Conservation (phyloP, 1,140 invertebrate genomes). For the Drosophila parvula region DNA sequence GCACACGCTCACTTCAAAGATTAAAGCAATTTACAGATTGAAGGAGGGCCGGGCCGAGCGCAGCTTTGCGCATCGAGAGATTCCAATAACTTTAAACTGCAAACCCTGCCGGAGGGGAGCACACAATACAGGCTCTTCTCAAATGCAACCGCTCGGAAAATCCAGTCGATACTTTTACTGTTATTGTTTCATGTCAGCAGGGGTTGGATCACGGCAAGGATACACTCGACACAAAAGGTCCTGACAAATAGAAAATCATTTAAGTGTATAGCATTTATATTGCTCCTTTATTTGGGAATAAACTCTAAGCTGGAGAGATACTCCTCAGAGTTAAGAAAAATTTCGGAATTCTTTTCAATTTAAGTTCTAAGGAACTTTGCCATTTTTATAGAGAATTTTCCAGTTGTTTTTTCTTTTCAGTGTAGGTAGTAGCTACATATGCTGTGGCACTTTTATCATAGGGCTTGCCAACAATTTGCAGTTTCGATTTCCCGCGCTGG, state of each 20-base stretch:
- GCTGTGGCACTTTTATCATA: constrained; percentile 61
- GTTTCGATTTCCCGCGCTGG: constrained; percentile 62
- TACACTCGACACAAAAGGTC: neutral
- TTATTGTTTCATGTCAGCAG: constrained; percentile 73
- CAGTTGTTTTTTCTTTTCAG: neutral
- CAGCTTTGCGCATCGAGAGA: constrained; percentile 41
- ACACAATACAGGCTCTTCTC: constrained; percentile 52
- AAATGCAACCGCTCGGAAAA: constrained; percentile 81
- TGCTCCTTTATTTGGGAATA: neutral
- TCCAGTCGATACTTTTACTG: constrained; percentile 82
- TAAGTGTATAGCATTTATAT: too few relatives aligned
- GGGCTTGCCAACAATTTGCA: constrained; percentile 69
- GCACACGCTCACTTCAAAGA: constrained; percentile 63
- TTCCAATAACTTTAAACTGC: constrained; percentile 75
- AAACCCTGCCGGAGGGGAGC: constrained; percentile 17
- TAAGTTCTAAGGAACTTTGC: neutral
- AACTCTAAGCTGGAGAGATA: too few relatives aligned
- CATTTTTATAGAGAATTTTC: neutral
- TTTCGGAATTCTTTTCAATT: neutral
- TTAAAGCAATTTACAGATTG: constrained; percentile 83
- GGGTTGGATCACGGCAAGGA: constrained; percentile 9
- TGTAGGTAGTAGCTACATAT: constrained; percentile 42
- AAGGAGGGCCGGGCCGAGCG: constrained; percentile 45
- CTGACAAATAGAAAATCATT: neutral
- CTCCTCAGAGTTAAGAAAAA: neutral